phyloP scores from a whole-genome alignment of 2,888 invertebrate species.

The Metacarcinus magister region DNA sequence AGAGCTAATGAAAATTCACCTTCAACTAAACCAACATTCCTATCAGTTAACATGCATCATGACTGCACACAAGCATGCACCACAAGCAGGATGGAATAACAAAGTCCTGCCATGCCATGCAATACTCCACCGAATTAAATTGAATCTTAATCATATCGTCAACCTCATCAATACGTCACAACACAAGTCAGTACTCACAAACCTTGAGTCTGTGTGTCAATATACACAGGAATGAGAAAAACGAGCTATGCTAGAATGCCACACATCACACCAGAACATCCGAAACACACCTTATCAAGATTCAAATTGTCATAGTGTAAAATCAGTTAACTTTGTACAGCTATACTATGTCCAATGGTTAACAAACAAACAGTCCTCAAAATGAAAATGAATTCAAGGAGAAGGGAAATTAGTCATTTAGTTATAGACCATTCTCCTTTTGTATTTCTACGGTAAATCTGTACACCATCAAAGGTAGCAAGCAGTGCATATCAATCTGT shows the following conservation, averaged over 20 bases:
- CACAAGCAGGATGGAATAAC: background rate
- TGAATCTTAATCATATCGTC: background rate
- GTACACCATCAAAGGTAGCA: background rate
- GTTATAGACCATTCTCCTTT: background rate
- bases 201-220: background rate
- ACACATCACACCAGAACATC: background rate
- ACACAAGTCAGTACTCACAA: background rate
- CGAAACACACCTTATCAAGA: background rate
- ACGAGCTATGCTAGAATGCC: background rate
- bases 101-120: background rate
- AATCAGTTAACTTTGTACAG: background rate
- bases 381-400: background rate
- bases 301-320: background rate
- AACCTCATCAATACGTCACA: background rate
- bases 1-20: background rate
- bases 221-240: conserved; percentile 20
- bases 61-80: background rate
- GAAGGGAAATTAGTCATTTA: background rate
- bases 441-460: background rate
- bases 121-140: background rate
- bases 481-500: background rate
- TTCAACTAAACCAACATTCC: background rate
- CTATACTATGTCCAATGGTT: background rate
- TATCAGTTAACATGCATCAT: background rate
- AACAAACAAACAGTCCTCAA: background rate